phyloP scores from a whole-genome alignment of 2,113 vertebrate genomes.

The Brachypteracias leptosomus region DNA sequence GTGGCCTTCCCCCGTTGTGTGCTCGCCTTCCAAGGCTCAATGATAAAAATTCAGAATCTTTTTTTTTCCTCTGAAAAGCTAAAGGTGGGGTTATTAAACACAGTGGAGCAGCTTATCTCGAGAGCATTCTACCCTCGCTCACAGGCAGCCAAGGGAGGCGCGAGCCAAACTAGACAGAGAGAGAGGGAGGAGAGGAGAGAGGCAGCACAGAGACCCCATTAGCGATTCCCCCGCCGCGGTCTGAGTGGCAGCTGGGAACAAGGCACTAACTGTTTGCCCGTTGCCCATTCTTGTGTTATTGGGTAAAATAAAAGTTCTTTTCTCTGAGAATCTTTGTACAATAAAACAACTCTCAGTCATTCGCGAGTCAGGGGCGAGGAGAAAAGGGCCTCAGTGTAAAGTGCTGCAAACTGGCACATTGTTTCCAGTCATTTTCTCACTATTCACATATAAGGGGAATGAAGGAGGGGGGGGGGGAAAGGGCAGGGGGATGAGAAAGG shows the following conservation, averaged over 20 bases:
- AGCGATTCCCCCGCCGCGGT: background rate
- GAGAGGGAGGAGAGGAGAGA: background rate
- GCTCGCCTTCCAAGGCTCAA: slow-evolving; percentile 37
- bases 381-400: slow-evolving; percentile 67
- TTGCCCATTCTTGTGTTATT: slow-evolving; percentile 75
- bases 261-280: slow-evolving; percentile 81
- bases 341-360: slow-evolving; percentile 72
- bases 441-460: slow-evolving; percentile 57
- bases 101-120: slow-evolving; percentile 69
- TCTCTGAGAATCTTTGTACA: slow-evolving; percentile 67
- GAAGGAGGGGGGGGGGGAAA: background rate
- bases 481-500: slow-evolving; percentile 16
- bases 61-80: slow-evolving; percentile 66
- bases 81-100: slow-evolving; percentile 77
- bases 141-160: background rate
- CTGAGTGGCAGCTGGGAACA: slow-evolving; percentile 83
- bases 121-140: slow-evolving; percentile 64
- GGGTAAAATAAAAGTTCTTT: slow-evolving; percentile 80
- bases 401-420: slow-evolving; percentile 66
- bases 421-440: slow-evolving; percentile 71
- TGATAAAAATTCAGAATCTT: slow-evolving; percentile 73
- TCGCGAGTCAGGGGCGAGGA: slow-evolving; percentile 56
- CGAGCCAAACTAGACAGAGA: slow-evolving; percentile 9
- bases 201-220: slow-evolving; percentile 12
- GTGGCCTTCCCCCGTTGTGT: slow-evolving; percentile 18